Evolutionary conservation across 2,888 invertebrate species (phyloP), one percentile per base, ranked within the genome.

Genomic region (Disparrhopalites patrizii): DNA sequence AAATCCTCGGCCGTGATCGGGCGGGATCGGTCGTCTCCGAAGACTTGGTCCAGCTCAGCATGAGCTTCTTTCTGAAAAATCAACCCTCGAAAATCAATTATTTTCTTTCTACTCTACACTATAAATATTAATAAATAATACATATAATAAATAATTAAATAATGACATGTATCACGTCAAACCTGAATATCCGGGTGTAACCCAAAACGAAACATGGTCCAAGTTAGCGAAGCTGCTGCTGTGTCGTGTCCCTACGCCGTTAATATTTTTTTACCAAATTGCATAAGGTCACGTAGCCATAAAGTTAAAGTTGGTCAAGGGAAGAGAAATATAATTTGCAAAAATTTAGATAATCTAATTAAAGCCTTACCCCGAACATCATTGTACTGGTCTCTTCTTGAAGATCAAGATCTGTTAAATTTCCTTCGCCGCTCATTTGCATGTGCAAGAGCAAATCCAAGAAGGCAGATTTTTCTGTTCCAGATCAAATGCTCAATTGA

Each of bases 381-480:
- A 91, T 91, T 0, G 76, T 76, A 51, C 75, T 75, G 10, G 75
- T 74, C 82, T 91, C 89, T 78, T 91, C 90, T 79, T 89, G 90
- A 70, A 91, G 89, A 80, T 91, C 90, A 71, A 85, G 84, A 70
- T 91, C 90, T 52, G 84, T 86, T 69, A 91, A 85, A 4, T 23
- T 25, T 2, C 5, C 4, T 10, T 31, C 43, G 10, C 88, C 77
- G 40, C 62, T 43, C 28, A 62, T 62, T 4, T 79, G 76, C 77
- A 90, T 87, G 69, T 81, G 79, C 23, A 84, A 76, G 8, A 84
- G 75, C 70, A 83, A 76, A 76, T 84, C 83, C 31, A 83, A 77
- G 74, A 83, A 83, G 1, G 83, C 82, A 31, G 80, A 72, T 20
- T 80, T 76, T 30, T 74, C 74, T 64, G 76, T 77, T 66, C 60